A percentile compares a stretch with the other conserved stretches of the same genome.
phyloP scores from a whole-genome alignment of 2,797 vertebrate genomes.

The Myotis findleyi region DNA sequence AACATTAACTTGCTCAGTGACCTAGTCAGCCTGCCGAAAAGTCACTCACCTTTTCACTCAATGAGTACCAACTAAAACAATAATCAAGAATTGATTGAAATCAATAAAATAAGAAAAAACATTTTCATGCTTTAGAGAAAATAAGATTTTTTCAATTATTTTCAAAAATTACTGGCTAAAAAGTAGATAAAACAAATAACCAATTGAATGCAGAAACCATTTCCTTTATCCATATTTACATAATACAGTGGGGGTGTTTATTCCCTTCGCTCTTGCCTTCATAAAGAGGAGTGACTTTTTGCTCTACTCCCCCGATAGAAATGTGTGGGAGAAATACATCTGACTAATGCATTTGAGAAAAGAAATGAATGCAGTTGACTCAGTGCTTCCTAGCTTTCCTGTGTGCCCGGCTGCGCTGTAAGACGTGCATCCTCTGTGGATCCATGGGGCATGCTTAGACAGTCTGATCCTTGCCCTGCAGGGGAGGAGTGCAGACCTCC shows the following conservation, averaged over 20 bases:
- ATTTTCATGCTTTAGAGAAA: background rate
- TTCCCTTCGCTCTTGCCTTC: background rate
- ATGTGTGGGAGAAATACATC: constrained; percentile 59
- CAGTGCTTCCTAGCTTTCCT: constrained; percentile 41
- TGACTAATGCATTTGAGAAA: constrained; percentile 71
- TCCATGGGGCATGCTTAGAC: background rate
- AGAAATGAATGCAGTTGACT: constrained; percentile 54
- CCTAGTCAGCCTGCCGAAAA: background rate
- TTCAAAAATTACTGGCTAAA: background rate
- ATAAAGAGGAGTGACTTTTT: constrained; percentile 25
- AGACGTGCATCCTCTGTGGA: background rate
- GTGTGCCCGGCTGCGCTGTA: background rate
- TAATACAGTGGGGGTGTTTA: background rate
- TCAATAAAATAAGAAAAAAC: background rate
- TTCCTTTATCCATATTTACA: background rate
- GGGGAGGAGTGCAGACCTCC: background rate
- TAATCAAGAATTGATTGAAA: background rate
- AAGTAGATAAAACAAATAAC: background rate
- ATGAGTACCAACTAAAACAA: background rate
- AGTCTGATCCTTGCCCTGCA: background rate
- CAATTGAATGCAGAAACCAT: background rate
- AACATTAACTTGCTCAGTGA: background rate
- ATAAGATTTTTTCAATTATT: constrained; percentile 14
- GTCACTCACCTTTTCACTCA: background rate
- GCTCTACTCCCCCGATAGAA: constrained; percentile 18